A percentile compares a stretch with the other conserved stretches of the same genome.
phyloP scores from a whole-genome alignment of 2,888 invertebrate genomes.

The Latrodectus hesperus region DNA sequence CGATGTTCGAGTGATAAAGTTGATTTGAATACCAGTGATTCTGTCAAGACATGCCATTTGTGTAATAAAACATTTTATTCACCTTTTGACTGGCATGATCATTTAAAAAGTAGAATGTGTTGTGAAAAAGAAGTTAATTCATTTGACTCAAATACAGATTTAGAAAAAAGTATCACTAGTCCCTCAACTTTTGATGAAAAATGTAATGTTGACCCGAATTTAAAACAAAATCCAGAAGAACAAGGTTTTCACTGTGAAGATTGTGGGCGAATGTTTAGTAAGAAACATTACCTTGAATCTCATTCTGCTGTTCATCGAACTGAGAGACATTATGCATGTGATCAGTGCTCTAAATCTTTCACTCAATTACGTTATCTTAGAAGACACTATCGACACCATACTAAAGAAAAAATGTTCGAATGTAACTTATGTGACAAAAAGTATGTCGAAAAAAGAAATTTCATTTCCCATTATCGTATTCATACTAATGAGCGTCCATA shows the following conservation, averaged over 20 bases:
- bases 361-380: not conserved
- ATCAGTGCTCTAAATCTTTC: conserved; percentile 7
- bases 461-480: not conserved
- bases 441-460: conserved; percentile 14
- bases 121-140: not conserved
- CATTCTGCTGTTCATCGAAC: conserved; percentile 4
- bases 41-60: not conserved
- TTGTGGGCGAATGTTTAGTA: conserved; percentile 1
- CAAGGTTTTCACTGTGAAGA: not conserved
- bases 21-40: not conserved
- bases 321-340: not conserved
- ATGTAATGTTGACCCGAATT: not conserved
- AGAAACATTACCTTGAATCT: conserved; percentile 3
- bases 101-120: not conserved
- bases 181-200: not conserved
- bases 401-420: conserved; percentile 6
- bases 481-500: conserved; percentile 24
- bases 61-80: not conserved
- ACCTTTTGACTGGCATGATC: not conserved
- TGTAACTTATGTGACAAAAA: conserved; percentile 27
- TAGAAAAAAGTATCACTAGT: not conserved
- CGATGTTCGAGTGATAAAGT: not conserved
- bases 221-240: not conserved
- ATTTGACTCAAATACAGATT: too few relatives aligned
- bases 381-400: conserved; percentile 7